Evolutionary conservation across 2,888 invertebrate species (phyloP).

Genomic region (Papilio gigon): DNA sequence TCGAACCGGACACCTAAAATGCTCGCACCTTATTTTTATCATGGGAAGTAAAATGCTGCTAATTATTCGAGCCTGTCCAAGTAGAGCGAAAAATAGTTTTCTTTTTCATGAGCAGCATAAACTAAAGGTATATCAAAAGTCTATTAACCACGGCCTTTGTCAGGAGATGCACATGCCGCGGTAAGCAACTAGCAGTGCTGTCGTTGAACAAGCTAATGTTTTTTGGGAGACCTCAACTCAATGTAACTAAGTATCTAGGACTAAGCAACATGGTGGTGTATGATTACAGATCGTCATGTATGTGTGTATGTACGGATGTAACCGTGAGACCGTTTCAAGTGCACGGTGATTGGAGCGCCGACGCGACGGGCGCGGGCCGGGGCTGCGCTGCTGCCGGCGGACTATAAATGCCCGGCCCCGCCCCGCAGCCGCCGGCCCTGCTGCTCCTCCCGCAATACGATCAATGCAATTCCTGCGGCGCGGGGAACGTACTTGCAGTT

Average conservation of each 20-base stretch:
- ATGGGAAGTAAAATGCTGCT: background rate
- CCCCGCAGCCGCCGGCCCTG: constrained; percentile 3
- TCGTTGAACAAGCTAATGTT: too few species aligned
- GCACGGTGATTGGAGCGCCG: background rate
- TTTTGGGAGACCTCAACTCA: too few species aligned
- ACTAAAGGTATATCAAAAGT: background rate
- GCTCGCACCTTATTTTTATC: background rate
- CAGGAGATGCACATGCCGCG: too few species aligned
- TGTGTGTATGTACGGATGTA: too few species aligned
- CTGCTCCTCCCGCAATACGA: background rate
- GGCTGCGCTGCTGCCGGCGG: constrained; percentile 4
- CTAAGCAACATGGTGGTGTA: too few species aligned
- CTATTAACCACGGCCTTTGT: too few species aligned
- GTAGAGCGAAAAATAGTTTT: background rate
- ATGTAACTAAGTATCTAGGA: too few species aligned
- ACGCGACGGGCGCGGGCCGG: constrained; percentile 2
- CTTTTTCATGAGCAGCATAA: too few species aligned
- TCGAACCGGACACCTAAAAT: background rate
- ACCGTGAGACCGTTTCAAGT: too few species aligned
- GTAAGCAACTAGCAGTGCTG: too few species aligned
- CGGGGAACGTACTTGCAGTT: background rate
- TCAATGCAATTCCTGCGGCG: constrained; percentile 5
- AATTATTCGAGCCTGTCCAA: background rate
- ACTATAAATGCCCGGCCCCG: constrained; percentile 25
- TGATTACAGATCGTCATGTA: too few species aligned